A percentile compares a stretch with the other conserved stretches of the same genome.
Conservation (phyloP, 1,140 invertebrate genomes). For the Ceratoteleas bidentatus region DNA sequence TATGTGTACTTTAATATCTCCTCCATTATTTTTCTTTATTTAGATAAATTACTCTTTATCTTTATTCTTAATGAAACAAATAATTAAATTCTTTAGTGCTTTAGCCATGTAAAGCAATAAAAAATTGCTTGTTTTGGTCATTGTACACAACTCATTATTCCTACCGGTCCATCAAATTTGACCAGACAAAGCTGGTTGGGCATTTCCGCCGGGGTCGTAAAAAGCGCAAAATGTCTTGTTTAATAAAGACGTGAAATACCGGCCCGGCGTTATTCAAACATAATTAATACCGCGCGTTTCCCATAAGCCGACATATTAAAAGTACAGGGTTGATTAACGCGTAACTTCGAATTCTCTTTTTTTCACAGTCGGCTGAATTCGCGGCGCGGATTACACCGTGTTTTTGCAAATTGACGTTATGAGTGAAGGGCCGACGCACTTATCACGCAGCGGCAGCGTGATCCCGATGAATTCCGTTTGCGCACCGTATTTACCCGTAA, state of each 20-base stretch:
- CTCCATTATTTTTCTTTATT: no score
- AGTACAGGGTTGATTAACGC: slow-evolving; percentile 28
- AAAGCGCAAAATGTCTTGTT: background rate
- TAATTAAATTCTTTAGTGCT: background rate
- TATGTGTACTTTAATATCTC: no score
- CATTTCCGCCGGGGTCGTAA: background rate
- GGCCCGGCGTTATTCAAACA: slow-evolving; percentile 14
- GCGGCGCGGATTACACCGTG: slow-evolving; percentile 16
- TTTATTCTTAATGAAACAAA: no score
- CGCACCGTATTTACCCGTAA: slow-evolving; percentile 33
- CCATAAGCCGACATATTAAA: slow-evolving; percentile 28
- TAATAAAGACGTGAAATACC: slow-evolving; percentile 15
- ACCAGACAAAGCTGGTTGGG: background rate
- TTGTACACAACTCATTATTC: no score
- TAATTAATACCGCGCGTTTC: slow-evolving; percentile 29
- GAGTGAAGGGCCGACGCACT: slow-evolving; percentile 39
- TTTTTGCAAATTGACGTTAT: slow-evolving; percentile 50
- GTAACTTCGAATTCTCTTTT: slow-evolving; percentile 15
- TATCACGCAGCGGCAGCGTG: slow-evolving; percentile 10
- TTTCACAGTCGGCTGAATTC: slow-evolving; percentile 28
- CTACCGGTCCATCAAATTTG: no score
- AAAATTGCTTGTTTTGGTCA: no score
- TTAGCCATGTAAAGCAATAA: background rate
- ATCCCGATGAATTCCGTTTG: slow-evolving; percentile 32
- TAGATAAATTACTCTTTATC: no score